Evolutionary conservation across 2,113 vertebrate genomes (phyloP).

Genomic region (Tenrec ecaudatus): DNA sequence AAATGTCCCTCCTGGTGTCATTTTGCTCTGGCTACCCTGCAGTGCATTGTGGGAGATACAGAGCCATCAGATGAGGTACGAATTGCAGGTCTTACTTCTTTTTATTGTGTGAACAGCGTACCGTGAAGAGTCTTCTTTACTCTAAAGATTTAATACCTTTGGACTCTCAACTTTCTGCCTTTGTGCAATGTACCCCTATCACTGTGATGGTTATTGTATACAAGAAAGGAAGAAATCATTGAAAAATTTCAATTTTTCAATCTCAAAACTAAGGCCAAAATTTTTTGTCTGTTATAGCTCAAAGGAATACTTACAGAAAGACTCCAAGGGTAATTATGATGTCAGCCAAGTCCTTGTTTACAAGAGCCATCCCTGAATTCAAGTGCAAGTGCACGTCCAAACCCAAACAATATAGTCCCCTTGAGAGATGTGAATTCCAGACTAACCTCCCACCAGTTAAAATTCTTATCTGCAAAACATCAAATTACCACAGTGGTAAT

Average conservation of each 20-base stretch:
- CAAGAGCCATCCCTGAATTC: constrained; percentile 31
- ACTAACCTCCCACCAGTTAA: constrained; percentile 37
- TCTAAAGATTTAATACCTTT: background rate
- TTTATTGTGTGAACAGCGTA: background rate
- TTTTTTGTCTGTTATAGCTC: too few species aligned
- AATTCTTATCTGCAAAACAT: constrained; percentile 63
- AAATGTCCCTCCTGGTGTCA: background rate
- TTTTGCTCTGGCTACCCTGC: background rate
- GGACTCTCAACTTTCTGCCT: background rate
- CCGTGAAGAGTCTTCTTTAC: background rate
- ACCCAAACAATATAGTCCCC: constrained; percentile 27
- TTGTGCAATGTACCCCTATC: background rate
- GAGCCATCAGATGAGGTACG: background rate
- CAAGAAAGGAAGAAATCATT: background rate
- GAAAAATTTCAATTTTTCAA: constrained; percentile 38
- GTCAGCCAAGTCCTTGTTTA: constrained; percentile 42
- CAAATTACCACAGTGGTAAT: constrained; percentile 38
- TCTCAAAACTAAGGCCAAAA: too few species aligned
- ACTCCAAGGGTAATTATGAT: constrained; percentile 58
- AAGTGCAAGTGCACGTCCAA: constrained; percentile 38
- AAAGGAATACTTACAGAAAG: background rate
- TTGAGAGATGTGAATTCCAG: constrained; percentile 33
- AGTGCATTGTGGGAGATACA: background rate
- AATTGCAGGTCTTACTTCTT: background rate
- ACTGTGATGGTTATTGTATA: background rate